These are phyloP conservation scores for Rhizomys pruinosus DNA, from an alignment of 2,113 vertebrate species.

Conservation along the genomic window DNA sequence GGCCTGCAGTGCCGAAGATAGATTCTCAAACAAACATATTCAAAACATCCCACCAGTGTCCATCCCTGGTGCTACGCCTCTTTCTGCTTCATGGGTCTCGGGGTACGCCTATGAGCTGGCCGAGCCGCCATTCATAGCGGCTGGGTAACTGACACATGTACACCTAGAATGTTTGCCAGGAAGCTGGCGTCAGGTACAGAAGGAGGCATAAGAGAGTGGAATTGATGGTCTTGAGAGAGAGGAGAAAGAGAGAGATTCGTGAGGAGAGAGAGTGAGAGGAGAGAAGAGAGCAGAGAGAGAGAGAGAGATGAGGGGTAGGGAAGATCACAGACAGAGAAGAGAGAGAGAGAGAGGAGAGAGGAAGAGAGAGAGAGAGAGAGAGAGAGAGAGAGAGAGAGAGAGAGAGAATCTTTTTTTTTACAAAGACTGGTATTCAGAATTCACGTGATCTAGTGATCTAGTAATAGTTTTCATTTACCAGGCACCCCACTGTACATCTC, in stretches of 20 bases:
- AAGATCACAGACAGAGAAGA: too few species aligned
- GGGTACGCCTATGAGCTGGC: constrained; percentile 2
- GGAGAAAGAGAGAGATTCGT: too few species aligned
- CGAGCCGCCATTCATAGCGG: constrained; percentile 67
- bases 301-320: too few species aligned
- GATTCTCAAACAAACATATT: constrained; percentile 15
- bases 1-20: not conserved
- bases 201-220: not conserved
- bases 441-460: not conserved
- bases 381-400: too few species aligned
- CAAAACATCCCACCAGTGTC: not conserved
- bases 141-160: not conserved
- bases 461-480: not conserved
- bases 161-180: too few species aligned
- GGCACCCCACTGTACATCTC: not conserved
- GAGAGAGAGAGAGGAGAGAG: too few species aligned
- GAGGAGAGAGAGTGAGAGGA: too few species aligned
- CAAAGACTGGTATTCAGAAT: not conserved
- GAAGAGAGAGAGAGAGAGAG: too few species aligned
- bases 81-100: fast-evolving
- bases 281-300: too few species aligned
- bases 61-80: not conserved
- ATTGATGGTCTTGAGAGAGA: not conserved
- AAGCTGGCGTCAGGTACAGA: fast-evolving
- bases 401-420: not conserved